Evolutionary conservation across 2,888 invertebrate genomes (phyloP).

Genomic region (Amiota communis): DNA sequence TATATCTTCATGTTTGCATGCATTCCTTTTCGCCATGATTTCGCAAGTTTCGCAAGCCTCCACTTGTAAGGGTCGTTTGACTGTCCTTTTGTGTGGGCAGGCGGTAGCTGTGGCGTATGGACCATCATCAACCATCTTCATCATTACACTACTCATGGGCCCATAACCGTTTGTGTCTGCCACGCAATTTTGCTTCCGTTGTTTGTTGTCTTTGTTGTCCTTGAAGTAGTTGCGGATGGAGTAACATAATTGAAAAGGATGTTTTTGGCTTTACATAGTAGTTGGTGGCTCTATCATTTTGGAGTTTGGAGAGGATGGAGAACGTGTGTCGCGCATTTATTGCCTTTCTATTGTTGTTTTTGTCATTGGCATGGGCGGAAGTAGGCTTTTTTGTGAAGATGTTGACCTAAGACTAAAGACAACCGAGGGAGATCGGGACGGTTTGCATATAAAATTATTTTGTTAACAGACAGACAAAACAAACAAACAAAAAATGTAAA

Average conservation of each 20-base stretch:
- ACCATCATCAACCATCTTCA: not conserved
- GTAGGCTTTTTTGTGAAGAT: not conserved
- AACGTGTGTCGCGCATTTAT: constrained; percentile 35
- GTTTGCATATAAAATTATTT: constrained; percentile 62
- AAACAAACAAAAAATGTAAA: constrained; percentile 28
- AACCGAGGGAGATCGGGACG: not conserved
- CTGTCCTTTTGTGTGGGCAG: not conserved
- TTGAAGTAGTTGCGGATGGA: constrained; percentile 17
- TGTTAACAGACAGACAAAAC: constrained; percentile 55
- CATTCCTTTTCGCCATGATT: constrained; percentile 14
- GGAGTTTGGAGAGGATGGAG: not conserved
- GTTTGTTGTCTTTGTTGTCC: constrained; percentile 42
- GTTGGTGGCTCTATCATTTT: constrained; percentile 18
- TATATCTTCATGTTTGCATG: constrained; percentile 22
- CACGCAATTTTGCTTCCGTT: constrained; percentile 51
- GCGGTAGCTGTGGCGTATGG: not conserved
- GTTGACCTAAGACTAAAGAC: too few relatives aligned
- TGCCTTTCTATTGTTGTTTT: constrained; percentile 10
- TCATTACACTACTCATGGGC: constrained; percentile 9
- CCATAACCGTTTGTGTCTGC: constrained; percentile 23
- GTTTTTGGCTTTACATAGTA: constrained; percentile 57
- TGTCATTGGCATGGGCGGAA: not conserved
- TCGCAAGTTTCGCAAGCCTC: not conserved
- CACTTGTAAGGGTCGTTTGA: not conserved
- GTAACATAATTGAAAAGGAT: constrained; percentile 70